Conservation (phyloP, 2,888 invertebrate species). For the Agrenia bidenticulata region DNA sequence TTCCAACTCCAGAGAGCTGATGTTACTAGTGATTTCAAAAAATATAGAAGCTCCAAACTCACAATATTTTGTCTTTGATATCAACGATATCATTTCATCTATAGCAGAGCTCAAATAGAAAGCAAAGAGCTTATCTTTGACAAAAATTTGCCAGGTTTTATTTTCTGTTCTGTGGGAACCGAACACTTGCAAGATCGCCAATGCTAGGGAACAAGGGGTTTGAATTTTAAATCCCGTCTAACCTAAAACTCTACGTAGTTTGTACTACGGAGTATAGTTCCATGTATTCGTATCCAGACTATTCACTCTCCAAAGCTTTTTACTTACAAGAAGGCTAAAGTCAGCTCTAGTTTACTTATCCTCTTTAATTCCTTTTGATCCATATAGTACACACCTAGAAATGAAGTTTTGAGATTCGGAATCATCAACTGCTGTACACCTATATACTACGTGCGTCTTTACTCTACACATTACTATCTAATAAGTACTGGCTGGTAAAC, state of each 20-base stretch:
- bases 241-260: slow-evolving; percentile 18
- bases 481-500: too few species aligned
- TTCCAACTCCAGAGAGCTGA: too few species aligned
- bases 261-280: too few species aligned
- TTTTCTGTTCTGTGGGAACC: slow-evolving; percentile 15
- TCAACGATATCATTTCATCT: too few species aligned
- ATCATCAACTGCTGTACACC: neutral
- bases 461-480: too few species aligned
- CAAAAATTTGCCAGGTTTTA: slow-evolving; percentile 10
- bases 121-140: neutral
- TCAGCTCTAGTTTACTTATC: slow-evolving; percentile 19
- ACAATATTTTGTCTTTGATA: too few species aligned
- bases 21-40: too few species aligned
- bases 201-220: slow-evolving; percentile 5
- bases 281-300: too few species aligned
- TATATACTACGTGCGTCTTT: too few species aligned
- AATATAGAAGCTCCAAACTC: neutral
- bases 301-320: slow-evolving; percentile 11
- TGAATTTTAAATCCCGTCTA: slow-evolving; percentile 15
- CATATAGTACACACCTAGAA: slow-evolving; percentile 2
- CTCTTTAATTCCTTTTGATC: slow-evolving; percentile 20
- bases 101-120: neutral
- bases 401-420: neutral
- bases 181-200: slow-evolving; percentile 21
- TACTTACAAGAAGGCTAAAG: slow-evolving; percentile 16